Percentiles rank a stretch among this genome's conserved stretches.
phyloP scores from a whole-genome alignment of 1,140 invertebrate genomes.

The Polyergus mexicanus region DNA sequence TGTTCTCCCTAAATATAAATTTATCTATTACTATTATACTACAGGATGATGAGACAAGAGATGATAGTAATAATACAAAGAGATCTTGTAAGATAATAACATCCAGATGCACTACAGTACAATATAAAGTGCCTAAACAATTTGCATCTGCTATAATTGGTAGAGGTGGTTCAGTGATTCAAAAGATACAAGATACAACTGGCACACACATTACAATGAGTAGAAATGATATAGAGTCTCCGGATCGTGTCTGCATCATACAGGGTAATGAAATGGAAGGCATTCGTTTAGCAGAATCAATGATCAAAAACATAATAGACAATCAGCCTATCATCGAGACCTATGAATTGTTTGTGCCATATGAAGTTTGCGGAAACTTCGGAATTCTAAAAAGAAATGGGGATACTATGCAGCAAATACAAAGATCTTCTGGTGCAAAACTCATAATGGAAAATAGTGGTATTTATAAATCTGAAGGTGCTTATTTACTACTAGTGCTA shows the following conservation, averaged over 20 bases:
- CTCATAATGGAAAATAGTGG: neutral
- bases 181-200: constrained; percentile 90
- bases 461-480: neutral
- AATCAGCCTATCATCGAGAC: constrained; percentile 89
- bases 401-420: constrained; percentile 81
- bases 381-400: constrained; percentile 88
- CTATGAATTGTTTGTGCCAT: constrained; percentile 88
- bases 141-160: constrained; percentile 88
- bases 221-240: constrained; percentile 76
- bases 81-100: constrained; percentile 27
- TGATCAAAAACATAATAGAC: constrained; percentile 91
- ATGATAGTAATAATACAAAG: constrained; percentile 74
- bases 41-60: constrained; percentile 66
- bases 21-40: neutral
- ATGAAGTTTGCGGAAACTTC: neutral
- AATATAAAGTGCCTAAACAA: constrained; percentile 77
- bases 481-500: neutral
- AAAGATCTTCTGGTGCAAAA: neutral
- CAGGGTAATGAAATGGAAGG: constrained; percentile 87
- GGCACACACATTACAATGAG: constrained; percentile 89
- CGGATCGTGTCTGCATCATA: constrained; percentile 89
- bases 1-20: neutral
- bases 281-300: constrained; percentile 89
- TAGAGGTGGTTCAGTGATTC: constrained; percentile 89
- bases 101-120: constrained; percentile 80